Conservation (phyloP, 1,140 invertebrate genomes). For the Drosophila pectinifera region DNA sequence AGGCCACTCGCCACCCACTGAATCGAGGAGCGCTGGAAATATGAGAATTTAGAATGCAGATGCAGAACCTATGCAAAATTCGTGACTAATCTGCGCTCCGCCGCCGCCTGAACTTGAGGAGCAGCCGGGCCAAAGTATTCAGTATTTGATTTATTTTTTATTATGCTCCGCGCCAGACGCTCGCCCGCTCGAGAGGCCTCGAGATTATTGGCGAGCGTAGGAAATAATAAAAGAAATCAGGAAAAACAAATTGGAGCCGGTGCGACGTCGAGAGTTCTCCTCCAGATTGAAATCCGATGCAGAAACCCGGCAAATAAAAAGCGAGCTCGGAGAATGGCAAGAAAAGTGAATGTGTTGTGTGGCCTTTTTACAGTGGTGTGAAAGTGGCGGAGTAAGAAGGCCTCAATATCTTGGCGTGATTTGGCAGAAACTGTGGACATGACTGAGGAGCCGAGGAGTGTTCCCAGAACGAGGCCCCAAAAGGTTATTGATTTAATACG, state of each 20-base stretch:
- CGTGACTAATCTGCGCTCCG: slow-evolving; percentile 67
- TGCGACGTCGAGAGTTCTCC: slow-evolving; percentile 27
- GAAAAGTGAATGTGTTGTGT: slow-evolving; percentile 41
- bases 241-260: slow-evolving; percentile 43
- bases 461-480: slow-evolving; percentile 3
- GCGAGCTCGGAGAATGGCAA: slow-evolving; percentile 24
- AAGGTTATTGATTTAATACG: slow-evolving; percentile 2
- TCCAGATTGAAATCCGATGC: slow-evolving; percentile 45
- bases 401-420: slow-evolving; percentile 22
- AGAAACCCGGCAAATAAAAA: slow-evolving; percentile 1
- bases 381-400: slow-evolving; percentile 18
- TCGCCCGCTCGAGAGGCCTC: slow-evolving; percentile 28
- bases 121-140: slow-evolving; percentile 13
- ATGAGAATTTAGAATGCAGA: slow-evolving; percentile 65
- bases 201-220: slow-evolving; percentile 46
- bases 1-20: slow-evolving; percentile 64
- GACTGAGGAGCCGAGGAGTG: neutral
- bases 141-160: slow-evolving; percentile 20
- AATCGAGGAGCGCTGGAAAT: slow-evolving; percentile 50
- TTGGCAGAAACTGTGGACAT: slow-evolving; percentile 8
- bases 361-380: slow-evolving; percentile 29
- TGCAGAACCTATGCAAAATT: slow-evolving; percentile 67
- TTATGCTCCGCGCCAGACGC: slow-evolving; percentile 8
- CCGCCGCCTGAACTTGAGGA: slow-evolving; percentile 21
- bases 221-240: slow-evolving; percentile 50